Base-by-base conservation (phyloP, 2,797 vertebrate genomes). In the Xyrichtys novacula region DNA sequence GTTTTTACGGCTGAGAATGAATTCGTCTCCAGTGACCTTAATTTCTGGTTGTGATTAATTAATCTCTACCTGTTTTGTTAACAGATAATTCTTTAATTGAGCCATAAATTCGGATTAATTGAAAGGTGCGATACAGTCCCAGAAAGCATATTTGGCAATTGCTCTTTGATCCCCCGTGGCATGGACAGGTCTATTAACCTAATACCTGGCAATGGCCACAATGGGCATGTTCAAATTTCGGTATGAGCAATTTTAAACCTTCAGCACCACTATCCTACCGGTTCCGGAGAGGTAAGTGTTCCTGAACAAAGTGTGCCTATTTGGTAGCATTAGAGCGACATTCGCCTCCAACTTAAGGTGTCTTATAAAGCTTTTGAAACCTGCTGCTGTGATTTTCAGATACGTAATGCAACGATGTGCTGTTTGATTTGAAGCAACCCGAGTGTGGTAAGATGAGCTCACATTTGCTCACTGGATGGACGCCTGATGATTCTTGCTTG, bases 231-330 rank as follows among this genome's bases (percentile, higher is more conserved):
- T 60, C 60, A 71, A 74, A 68, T 55, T 78, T 43, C 53, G 62
- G 42, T 58, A 29, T 12, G 63, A 46, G 75, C 72, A 19, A 23
- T 1, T 7, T 40, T 38, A 56, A 77, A 48, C 53, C 62, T 34
- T 65, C 32, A 81, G 63, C 23, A 42, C 61, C 62, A 20, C 43
- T 15, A 10, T 61, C 52, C 32, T 10, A 42, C 38, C 6, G 46
- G 31, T 70, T 74, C 57, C 60, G 6, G 54, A 52, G 73, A 68
- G 78, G 77, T 67, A 68, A 70, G 78, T 64, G 71, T 84, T 77
- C 72, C 71, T 62, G 59, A 62, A 63, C 67, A 74, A 81, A 76
- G 65, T 75, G 72, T 78, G 39, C 63, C 71, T 61, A 71, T 80
- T 79, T 77, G 32, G 62, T 10, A 43, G 76, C 76, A 58, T 75